Evolutionary conservation across 2,797 vertebrate species (phyloP), one percentile per base, ranked within the genome.

Genomic region (Macropodus opercularis): DNA sequence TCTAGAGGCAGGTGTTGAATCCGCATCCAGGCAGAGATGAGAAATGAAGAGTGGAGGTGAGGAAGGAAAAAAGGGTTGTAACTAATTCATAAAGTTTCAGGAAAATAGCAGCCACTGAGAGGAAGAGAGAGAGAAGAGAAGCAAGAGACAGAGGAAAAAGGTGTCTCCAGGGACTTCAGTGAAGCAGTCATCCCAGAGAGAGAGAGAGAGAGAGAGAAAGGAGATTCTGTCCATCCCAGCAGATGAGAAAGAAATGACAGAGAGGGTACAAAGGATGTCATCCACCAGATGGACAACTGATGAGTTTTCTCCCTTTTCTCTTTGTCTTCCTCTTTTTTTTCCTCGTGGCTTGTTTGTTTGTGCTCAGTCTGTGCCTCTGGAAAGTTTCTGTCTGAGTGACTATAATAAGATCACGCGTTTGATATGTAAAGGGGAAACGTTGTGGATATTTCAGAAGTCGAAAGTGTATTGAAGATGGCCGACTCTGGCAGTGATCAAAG

Each of bases 61-160:
- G 79, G 87, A 81, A 83, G 78, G 81, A 85, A 81, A 82, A 83
- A 86, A 81, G 85, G 87, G 65, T 92, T 89, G 89, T 94, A 92
- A 93, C 89, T 94, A 94, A 94, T 93, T 94, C 92, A 94, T 93
- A 92, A 93, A 91, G 90, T 91, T 90, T 90, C 77, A 69, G 82
- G 79, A 85, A 90, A 90, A 91, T 88, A 83, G 79, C 87, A 81
- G 75, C 82, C 61, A 74, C 82, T 77, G 79, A 83, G 81, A 79
- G 74, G 70, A 68, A 68, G 65, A 70, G 72, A 72, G 81, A 70
- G 75, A 70, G 76, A 75, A 85, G 49, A 72, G 75, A 63, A 63
- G 77, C 7, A n/a, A 83, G 75, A 63, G 79, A 81, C 63, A 61
- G 77, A 78, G 75, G 71, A 68, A 83, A 84, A 89, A 86, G 86